Base-by-base conservation (phyloP, 2,888 invertebrate species). In the Stenoptilia bipunctidactyla region DNA sequence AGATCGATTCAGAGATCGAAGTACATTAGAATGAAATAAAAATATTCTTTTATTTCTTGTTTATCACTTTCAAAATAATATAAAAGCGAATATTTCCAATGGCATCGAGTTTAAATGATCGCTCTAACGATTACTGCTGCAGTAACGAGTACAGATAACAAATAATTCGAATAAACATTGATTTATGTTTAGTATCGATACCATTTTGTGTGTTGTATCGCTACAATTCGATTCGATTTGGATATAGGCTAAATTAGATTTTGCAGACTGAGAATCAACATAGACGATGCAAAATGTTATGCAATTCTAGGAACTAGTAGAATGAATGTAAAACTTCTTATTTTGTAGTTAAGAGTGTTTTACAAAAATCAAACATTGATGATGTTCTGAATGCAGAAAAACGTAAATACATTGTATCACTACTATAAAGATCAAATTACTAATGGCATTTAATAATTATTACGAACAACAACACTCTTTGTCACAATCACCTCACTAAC, bases 21-120 rank as follows among this genome's bases (percentile, higher is more conserved):
- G 52, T 46, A 48, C 37, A 43, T 48, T 49, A 49, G 20, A 20
- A 49, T 45, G 47, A 44, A 41, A 41, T 47, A 51, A 48, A 48
- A 45, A 37, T 44, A 46, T 45, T 51, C 48, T 42, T 43, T 48
- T 45, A 50, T 48, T 30, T 38, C 27, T 27, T 40, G 37, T 43
- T 48, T 45, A 50, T 48, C 34, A 39, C 27, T 27, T 40, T 38
- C 3, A 15, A 13, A 30, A 36, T 35, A 37, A 43, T 39, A 34
- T 43, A 43, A 43, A 10, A 40, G 27, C 36, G 10, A 40, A 39
- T 30, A 37, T 37, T 41, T 43, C 37, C 33, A 38, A 33, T 37
- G 33, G 41, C 46, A 44, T 41, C 38, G 35, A 40, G 10, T 38
- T 27, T 38, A 38, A 40, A 39, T 20, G 38, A 39, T 36, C 33